These are phyloP conservation scores for Bombyx huttoni DNA, from an alignment of 2,888 invertebrate species.

Conservation along the genomic window DNA sequence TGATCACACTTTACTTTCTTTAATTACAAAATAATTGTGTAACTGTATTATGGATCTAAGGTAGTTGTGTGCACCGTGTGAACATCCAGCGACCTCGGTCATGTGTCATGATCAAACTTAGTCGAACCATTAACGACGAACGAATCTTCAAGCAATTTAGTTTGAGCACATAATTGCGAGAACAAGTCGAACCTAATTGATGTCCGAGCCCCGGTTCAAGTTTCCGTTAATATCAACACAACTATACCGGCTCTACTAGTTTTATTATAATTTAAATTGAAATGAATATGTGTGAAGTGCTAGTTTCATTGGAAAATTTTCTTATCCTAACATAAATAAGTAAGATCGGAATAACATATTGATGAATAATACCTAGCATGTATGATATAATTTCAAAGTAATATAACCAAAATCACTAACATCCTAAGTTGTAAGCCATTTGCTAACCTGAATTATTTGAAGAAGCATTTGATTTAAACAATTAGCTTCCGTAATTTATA, in stretches of 20 bases:
- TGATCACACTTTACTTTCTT: not conserved
- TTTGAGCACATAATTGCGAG: slow-evolving; percentile 68
- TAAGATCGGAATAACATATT: no score
- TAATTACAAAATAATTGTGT: not conserved
- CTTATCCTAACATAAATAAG: no score
- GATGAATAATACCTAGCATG: no score
- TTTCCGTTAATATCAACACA: slow-evolving; percentile 38
- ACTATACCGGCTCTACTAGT: not conserved
- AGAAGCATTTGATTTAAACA: no score
- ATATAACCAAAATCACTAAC: no score
- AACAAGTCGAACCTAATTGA: slow-evolving; percentile 66
- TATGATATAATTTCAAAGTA: no score
- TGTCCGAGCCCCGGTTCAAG: slow-evolving; percentile 52
- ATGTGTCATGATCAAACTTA: slow-evolving; percentile 46
- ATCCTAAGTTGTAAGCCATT: no score
- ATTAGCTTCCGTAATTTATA: no score
- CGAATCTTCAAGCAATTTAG: slow-evolving; percentile 64
- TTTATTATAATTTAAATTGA: not conserved
- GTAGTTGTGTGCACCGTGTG: slow-evolving; percentile 21
- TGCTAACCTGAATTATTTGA: no score
- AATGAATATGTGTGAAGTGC: not conserved
- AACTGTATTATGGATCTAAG: not conserved
- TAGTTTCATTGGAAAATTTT: not conserved
- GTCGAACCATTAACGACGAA: slow-evolving; percentile 51
- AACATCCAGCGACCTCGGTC: slow-evolving; percentile 26